phyloP scores from a whole-genome alignment of 2,797 vertebrate species.

The Galagoides demidoff region DNA sequence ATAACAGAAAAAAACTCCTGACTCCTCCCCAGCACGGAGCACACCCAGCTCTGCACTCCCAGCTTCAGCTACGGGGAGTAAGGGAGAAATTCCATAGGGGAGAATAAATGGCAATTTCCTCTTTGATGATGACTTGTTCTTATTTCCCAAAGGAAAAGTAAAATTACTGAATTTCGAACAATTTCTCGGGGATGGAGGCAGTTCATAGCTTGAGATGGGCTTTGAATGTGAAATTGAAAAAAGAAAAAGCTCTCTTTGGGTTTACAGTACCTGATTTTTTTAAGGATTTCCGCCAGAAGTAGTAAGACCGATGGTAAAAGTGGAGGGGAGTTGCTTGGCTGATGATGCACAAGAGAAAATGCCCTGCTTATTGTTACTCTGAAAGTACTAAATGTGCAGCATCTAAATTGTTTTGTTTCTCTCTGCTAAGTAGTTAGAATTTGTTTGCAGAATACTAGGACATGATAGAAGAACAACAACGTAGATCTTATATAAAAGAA shows the following conservation, averaged over 20 bases:
- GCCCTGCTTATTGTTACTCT: constrained; percentile 14
- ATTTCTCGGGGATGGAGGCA: not conserved
- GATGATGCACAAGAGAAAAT: not conserved
- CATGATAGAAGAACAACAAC: constrained; percentile 10
- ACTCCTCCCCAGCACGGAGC: not conserved
- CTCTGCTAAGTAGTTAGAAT: constrained; percentile 47
- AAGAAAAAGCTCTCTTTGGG: not conserved
- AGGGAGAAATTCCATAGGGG: not conserved
- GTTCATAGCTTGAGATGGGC: not conserved
- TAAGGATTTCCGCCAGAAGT: not conserved
- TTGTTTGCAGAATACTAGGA: constrained; percentile 10
- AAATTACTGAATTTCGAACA: constrained; percentile 9
- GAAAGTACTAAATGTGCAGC: constrained; percentile 21
- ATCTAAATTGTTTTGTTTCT: constrained; percentile 41
- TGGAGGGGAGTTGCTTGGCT: not conserved
- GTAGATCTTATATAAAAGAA: constrained; percentile 17
- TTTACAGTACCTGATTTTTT: constrained; percentile 12
- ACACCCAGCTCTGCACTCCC: not conserved
- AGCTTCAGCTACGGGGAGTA: not conserved
- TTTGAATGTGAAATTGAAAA: not conserved
- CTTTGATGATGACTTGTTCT: not conserved
- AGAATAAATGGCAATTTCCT: not conserved
- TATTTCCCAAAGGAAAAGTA: constrained; percentile 30
- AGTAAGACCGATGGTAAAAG: not conserved
- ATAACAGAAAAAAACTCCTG: not conserved